Evolutionary conservation across 2,797 vertebrate genomes (phyloP), one percentile per base, ranked within the genome.

Genomic region (Labroides dimidiatus): DNA sequence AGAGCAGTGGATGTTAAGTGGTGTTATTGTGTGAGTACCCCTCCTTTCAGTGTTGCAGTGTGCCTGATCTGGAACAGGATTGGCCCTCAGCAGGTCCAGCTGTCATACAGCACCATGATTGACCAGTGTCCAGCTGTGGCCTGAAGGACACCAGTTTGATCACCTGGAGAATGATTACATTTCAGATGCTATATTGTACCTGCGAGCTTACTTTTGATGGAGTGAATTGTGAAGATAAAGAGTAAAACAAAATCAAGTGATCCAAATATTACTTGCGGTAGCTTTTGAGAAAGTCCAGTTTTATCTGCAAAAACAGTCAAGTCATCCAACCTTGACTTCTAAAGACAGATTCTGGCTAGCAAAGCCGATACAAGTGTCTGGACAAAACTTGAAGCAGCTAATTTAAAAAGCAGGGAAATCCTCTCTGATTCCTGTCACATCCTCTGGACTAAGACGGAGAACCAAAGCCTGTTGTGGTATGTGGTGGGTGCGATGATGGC

Each of bases 371-470:
- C 60, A 4, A 33, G 10, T 17, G 6, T 76, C 56, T 63, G 57
- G 48, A 60, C 36, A 58, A 69, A 64, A 52, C 64, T 64, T 44
- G 20, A 54, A 75, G 64, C n/a, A 53, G 62, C 49, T 78, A 75
- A 33, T 84, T 86, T 63, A 75, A 88, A 73, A 4, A 74, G 71
- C 75, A 82, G 81, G 50, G 55, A 76, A 78, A 63, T 52, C 70
- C 75, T 81, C 65, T 76, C 57, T 75, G 78, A 82, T 79, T 88
- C 67, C 84, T 48, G 61, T 84, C 84, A 79, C 87, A 71, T 91
- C 86, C 78, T 80, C 76, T 54, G 48, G 56, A 64, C 71, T 60
- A 50, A 73, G 64, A 20, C 0, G 1, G 51, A 64, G 64, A 68
- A 61, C 78, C 43, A 55, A 72, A 76, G 66, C 52, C 33, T 58